Evolutionary conservation across 2,888 invertebrate genomes (phyloP).

Genomic region (Eupeodes luniger): DNA sequence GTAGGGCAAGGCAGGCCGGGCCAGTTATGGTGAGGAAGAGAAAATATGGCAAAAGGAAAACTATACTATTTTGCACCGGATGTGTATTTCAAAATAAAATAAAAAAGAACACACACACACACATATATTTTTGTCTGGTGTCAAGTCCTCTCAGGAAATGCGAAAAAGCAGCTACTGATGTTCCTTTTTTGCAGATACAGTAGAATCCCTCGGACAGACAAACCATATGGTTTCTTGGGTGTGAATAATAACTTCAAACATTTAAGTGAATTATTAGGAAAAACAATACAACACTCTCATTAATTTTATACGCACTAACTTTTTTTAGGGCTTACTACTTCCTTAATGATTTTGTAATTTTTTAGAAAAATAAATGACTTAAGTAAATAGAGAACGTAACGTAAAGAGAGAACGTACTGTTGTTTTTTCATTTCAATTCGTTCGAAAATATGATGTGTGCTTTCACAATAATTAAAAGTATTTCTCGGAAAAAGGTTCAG

Average conservation of each 20-base stretch:
- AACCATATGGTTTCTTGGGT: not conserved
- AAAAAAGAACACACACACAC: not conserved
- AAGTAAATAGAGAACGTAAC: too few relatives aligned
- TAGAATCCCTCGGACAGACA: not conserved
- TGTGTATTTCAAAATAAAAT: not conserved
- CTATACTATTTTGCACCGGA: slow-evolving; percentile 5
- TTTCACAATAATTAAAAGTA: slow-evolving; percentile 9
- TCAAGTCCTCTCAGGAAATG: slow-evolving; percentile 22
- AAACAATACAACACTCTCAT: too few relatives aligned
- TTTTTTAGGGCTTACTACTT: too few relatives aligned
- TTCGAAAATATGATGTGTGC: not conserved
- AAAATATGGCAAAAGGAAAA: slow-evolving; percentile 4
- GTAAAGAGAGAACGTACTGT: not conserved
- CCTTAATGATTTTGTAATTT: too few relatives aligned
- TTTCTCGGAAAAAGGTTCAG: not conserved
- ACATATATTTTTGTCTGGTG: slow-evolving; percentile 13
- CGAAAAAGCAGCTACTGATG: not conserved
- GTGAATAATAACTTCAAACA: not conserved
- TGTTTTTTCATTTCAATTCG: not conserved
- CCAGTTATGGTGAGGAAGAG: not conserved
- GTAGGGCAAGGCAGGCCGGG: not conserved
- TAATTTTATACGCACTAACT: too few relatives aligned
- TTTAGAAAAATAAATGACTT: too few relatives aligned
- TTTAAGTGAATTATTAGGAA: not conserved
- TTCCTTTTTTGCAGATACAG: not conserved